Percentiles rank a stretch among this genome's conserved stretches.
These are phyloP conservation scores for Bellardia bayeri DNA, from an alignment of 2,888 invertebrate species.

Conservation along the genomic window DNA sequence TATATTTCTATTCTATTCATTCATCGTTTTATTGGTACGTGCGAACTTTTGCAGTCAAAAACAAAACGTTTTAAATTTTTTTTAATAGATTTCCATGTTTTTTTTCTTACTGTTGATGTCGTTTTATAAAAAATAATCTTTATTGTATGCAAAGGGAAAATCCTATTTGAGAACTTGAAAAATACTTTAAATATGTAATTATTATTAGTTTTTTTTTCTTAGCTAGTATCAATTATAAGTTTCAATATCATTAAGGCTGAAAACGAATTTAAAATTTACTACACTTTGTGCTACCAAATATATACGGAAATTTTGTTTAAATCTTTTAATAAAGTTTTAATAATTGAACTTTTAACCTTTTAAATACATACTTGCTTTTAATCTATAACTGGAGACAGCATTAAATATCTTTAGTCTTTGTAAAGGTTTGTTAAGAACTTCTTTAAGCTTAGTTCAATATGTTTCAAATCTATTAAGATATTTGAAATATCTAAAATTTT, in stretches of 20 bases:
- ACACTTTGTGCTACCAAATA: too few relatives aligned
- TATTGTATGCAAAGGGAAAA: constrained; percentile 62
- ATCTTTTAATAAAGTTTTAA: too few relatives aligned
- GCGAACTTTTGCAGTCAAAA: constrained; percentile 71
- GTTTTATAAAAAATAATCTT: constrained; percentile 3
- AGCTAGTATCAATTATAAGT: constrained; percentile 61
- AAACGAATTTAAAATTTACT: too few relatives aligned
- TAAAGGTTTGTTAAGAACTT: not conserved
- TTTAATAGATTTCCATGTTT: not conserved
- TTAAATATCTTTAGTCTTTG: not conserved
- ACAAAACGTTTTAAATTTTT: constrained; percentile 64
- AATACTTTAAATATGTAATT: constrained; percentile 48
- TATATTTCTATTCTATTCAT: not conserved
- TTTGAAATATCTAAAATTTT: constrained; percentile 24
- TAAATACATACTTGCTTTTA: too few relatives aligned
- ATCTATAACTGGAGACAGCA: too few relatives aligned
- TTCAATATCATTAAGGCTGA: not conserved
- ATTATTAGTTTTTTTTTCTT: constrained; percentile 41
- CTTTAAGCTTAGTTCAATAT: not conserved
- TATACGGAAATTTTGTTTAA: too few relatives aligned
- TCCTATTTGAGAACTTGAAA: constrained; percentile 55
- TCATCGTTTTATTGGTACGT: constrained; percentile 61
- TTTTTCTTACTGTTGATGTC: not conserved
- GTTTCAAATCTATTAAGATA: constrained; percentile 4
- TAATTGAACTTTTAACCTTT: too few relatives aligned